Percentiles rank a stretch among this genome's conserved stretches.
Evolutionary conservation across 2,113 vertebrate genomes (phyloP).

Genomic region (Drymodes brunneopygia): DNA sequence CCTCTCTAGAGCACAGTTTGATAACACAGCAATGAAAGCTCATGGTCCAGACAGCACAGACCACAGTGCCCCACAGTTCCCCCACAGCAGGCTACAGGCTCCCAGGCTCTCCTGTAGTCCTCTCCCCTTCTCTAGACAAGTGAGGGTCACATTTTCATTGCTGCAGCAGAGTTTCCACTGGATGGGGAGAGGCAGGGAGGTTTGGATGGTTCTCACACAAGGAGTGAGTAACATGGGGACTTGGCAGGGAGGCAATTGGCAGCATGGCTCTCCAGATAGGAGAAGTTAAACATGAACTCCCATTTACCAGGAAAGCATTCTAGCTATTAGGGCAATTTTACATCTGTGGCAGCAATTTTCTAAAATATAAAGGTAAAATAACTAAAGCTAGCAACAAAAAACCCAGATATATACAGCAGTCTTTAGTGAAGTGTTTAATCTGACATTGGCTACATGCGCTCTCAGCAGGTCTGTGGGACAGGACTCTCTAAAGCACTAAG

Average conservation of each 20-base stretch:
- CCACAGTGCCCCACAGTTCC: neutral
- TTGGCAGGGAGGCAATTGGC: neutral
- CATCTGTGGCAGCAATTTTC: neutral
- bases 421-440: neutral
- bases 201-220: neutral
- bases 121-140: neutral
- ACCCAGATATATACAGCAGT: neutral
- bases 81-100: neutral
- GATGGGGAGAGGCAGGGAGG: neutral
- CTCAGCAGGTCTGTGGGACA: neutral
- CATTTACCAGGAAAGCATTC: neutral
- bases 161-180: neutral
- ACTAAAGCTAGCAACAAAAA: neutral
- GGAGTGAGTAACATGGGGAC: neutral
- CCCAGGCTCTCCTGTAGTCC: rapidly evolving
- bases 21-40: neutral
- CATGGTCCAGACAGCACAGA: neutral
- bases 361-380: neutral
- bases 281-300: neutral
- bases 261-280: neutral
- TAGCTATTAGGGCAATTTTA: neutral
- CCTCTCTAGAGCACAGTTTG: neutral
- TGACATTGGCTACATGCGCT: rapidly evolving
- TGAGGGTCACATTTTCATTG: neutral
- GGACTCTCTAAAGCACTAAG: neutral